phyloP scores from a whole-genome alignment of 2,113 vertebrate genomes.

The Aplodontia rufa region DNA sequence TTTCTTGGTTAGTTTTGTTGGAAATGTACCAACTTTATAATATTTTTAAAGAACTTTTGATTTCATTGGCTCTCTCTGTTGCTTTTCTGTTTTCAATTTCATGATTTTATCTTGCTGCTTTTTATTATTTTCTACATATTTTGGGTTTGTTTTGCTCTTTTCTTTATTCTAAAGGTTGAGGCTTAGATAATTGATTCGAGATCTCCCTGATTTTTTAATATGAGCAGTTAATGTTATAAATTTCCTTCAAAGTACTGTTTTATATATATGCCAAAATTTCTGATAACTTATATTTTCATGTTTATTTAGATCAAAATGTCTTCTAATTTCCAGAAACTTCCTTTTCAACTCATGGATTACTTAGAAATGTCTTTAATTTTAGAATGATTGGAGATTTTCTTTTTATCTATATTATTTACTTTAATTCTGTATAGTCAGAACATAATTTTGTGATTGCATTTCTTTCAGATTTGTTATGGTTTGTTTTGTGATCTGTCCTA shows the following conservation, averaged over 20 bases:
- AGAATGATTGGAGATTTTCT: background rate
- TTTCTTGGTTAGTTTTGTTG: background rate
- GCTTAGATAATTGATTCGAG: background rate
- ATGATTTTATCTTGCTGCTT: background rate
- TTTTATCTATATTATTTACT: background rate
- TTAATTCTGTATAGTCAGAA: background rate
- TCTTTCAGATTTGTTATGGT: slow-evolving; percentile 30
- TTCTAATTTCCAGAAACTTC: background rate
- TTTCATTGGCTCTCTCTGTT: background rate
- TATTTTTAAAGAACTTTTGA: background rate
- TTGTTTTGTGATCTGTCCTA: background rate
- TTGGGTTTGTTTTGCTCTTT: background rate
- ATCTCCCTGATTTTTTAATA: background rate
- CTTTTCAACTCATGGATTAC: background rate
- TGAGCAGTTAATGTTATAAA: background rate
- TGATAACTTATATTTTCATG: background rate
- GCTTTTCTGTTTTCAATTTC: background rate
- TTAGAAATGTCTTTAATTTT: background rate
- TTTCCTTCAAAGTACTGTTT: background rate
- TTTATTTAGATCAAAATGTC: slow-evolving; percentile 13
- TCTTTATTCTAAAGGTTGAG: background rate
- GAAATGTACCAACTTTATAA: background rate
- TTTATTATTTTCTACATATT: background rate
- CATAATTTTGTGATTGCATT: slow-evolving; percentile 18
- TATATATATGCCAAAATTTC: background rate